These are phyloP conservation scores for Desmodus rotundus DNA, from an alignment of 2,113 vertebrate genomes.

Conservation along the genomic window DNA sequence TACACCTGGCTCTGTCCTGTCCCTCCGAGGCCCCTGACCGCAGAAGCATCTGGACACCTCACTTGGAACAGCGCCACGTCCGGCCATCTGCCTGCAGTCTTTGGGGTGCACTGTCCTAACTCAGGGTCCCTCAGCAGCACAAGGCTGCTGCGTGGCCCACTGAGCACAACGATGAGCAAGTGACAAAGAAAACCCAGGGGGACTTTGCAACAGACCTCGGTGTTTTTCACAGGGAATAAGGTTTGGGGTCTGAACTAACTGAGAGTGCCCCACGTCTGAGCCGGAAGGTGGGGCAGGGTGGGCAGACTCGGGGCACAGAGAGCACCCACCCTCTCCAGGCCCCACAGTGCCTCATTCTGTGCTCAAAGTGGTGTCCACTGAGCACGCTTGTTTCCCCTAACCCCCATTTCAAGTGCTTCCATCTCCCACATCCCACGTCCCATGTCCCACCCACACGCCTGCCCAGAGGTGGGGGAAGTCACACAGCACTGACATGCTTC, in stretches of 20 bases:
- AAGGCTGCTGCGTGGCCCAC: background rate
- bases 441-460: slow-evolving; percentile 79
- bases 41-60: background rate
- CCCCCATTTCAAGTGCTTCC: slow-evolving; percentile 82
- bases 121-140: background rate
- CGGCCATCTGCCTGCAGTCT: slow-evolving; percentile 20
- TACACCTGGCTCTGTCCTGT: background rate
- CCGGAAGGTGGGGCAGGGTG: background rate
- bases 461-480: slow-evolving; percentile 79
- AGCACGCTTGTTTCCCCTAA: slow-evolving; percentile 71
- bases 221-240: slow-evolving; percentile 55
- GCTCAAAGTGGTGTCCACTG: slow-evolving; percentile 71
- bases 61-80: background rate
- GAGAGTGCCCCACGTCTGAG: slow-evolving; percentile 40
- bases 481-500: slow-evolving; percentile 81
- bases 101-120: background rate
- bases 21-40: background rate
- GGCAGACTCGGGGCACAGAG: background rate
- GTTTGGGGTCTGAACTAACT: slow-evolving; percentile 72
- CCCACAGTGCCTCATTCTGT: slow-evolving; percentile 74
- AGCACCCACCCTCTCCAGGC: slow-evolving; percentile 43
- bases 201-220: slow-evolving; percentile 59
- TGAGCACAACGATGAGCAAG: background rate
- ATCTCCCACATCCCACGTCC: slow-evolving; percentile 69
- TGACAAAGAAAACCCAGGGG: background rate